phyloP scores from a whole-genome alignment of 2,888 invertebrate species.

The Crematogaster levior region DNA sequence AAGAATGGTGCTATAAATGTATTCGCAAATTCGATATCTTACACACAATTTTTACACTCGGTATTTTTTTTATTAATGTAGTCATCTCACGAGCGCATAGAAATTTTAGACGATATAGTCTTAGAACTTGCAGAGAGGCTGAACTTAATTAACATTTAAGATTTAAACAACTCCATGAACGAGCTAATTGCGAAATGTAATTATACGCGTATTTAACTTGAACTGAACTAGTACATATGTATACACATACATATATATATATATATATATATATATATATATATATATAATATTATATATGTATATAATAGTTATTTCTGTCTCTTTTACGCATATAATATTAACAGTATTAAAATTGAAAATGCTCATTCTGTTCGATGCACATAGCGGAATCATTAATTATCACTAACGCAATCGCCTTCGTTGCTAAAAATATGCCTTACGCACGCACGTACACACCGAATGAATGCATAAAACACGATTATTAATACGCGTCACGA shows the following conservation, averaged over 20 bases:
- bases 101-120: not conserved
- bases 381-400: slow-evolving; percentile 30
- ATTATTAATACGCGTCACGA: slow-evolving; percentile 45
- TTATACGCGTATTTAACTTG: not conserved
- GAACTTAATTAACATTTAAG: not conserved
- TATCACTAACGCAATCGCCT: slow-evolving; percentile 16
- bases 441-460: not conserved
- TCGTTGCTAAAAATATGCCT: slow-evolving; percentile 25
- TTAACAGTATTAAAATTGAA: slow-evolving; percentile 8
- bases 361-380: slow-evolving; percentile 8
- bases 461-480: slow-evolving; percentile 15
- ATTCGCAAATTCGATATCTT: slow-evolving; percentile 7
- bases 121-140: no score
- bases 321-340: slow-evolving; percentile 2
- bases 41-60: not conserved
- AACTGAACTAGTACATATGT: not conserved
- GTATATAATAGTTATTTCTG: not conserved
- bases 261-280: not conserved
- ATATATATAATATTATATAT: not conserved
- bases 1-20: not conserved
- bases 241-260: not conserved
- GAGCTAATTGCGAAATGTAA: not conserved
- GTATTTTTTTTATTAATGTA: not conserved
- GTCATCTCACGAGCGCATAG: not conserved
- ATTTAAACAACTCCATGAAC: not conserved